phyloP scores from a whole-genome alignment of 2,113 vertebrate species.

The Anthoscopus minutus region DNA sequence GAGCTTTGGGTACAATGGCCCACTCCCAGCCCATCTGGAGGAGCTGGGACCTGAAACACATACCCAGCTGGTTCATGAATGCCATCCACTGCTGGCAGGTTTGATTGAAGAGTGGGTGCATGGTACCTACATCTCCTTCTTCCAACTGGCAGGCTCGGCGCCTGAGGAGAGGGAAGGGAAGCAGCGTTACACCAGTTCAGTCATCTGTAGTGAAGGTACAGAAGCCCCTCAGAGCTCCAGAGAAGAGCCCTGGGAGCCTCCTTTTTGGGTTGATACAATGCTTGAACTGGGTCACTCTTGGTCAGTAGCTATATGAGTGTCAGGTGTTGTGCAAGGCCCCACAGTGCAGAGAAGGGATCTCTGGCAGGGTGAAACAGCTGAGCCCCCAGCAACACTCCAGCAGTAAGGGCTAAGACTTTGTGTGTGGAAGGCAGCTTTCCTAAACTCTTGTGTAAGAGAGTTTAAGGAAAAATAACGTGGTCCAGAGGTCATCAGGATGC shows the following conservation, averaged over 20 bases:
- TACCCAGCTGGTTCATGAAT: constrained; percentile 85
- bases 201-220: neutral
- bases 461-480: neutral
- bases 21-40: neutral
- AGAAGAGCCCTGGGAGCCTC: neutral
- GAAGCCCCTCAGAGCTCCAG: neutral
- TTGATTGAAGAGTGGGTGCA: constrained; percentile 80
- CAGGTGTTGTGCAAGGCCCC: neutral
- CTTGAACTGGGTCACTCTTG: neutral
- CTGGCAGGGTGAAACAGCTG: neutral
- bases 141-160: constrained; percentile 83
- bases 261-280: neutral
- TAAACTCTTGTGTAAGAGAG: neutral
- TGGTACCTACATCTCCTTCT: constrained; percentile 83
- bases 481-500: neutral
- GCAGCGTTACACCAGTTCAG: neutral
- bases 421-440: neutral
- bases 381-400: neutral
- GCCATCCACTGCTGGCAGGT: constrained; percentile 82
- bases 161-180: constrained; percentile 61
- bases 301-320: neutral
- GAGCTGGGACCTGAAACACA: constrained; percentile 12
- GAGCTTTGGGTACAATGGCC: neutral
- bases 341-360: neutral
- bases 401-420: neutral